phyloP scores from a whole-genome alignment of 2,797 vertebrate genomes.

The Catamblyrhynchus diadema region DNA sequence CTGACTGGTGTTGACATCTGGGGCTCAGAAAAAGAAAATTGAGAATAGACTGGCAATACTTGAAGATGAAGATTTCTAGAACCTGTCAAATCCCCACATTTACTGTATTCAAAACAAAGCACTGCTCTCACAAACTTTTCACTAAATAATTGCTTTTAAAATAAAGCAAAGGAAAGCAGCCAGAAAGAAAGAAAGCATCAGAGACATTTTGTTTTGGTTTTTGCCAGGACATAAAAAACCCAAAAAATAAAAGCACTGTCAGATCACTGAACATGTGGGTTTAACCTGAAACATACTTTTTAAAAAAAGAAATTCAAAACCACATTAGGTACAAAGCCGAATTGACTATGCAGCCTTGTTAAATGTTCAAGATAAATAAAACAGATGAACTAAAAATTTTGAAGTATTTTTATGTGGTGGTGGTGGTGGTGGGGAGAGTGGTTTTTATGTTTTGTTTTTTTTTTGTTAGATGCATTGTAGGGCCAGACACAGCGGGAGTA shows the following conservation, averaged over 20 bases:
- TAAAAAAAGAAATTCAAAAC: neutral
- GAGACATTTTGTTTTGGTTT: neutral
- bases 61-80: neutral
- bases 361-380: neutral
- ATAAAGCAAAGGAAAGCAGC: neutral
- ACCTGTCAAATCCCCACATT: neutral
- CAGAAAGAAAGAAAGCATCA: neutral
- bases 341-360: neutral
- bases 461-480: neutral
- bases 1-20: neutral
- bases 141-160: neutral
- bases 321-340: neutral
- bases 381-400: neutral
- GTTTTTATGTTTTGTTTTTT: neutral
- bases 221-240: neutral
- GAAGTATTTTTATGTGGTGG: neutral
- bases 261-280: neutral
- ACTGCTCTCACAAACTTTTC: neutral
- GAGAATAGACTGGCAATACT: neutral
- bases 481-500: neutral
- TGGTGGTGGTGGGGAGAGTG: rapidly evolving
- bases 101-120: neutral
- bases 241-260: too few relatives aligned
- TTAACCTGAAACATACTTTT: neutral
- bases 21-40: neutral